A percentile compares a stretch with the other conserved stretches of the same genome.
Evolutionary conservation across 2,888 invertebrate species (phyloP).

Genomic region (Poecilobothrus nobilitatus): DNA sequence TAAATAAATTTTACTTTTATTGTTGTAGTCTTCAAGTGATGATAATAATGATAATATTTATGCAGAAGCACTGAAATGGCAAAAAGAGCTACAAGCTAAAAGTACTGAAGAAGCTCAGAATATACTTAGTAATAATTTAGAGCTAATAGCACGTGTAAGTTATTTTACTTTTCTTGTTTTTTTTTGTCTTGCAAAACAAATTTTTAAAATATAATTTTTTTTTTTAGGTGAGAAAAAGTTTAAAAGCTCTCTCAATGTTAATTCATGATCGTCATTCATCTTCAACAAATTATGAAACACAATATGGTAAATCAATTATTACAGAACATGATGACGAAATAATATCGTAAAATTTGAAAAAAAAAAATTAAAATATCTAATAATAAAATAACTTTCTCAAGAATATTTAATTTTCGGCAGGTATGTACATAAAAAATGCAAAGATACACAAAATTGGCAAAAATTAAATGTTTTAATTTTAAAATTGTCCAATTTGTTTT

Average conservation of each 20-base stretch:
- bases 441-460: no score
- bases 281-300: background rate
- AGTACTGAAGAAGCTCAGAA: constrained; percentile 64
- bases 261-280: constrained; percentile 37
- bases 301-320: background rate
- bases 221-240: constrained; percentile 65
- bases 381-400: no score
- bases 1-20: constrained; percentile 12
- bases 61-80: constrained; percentile 60
- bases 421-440: no score
- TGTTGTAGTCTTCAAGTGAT: constrained; percentile 38
- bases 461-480: no score
- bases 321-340: no score
- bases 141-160: constrained; percentile 70
- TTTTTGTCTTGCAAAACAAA: background rate
- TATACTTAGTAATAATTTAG: constrained; percentile 66
- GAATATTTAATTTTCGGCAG: no score
- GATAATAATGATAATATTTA: constrained; percentile 55
- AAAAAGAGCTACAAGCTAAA: constrained; percentile 59
- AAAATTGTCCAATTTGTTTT: no score
- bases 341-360: no score
- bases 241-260: constrained; percentile 69
- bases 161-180: no score
- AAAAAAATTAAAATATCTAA: no score
- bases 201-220: constrained; percentile 12